Evolutionary conservation across 2,113 vertebrate species (phyloP), one percentile per base, ranked within the genome.

Genomic region (Okapia johnstoni): DNA sequence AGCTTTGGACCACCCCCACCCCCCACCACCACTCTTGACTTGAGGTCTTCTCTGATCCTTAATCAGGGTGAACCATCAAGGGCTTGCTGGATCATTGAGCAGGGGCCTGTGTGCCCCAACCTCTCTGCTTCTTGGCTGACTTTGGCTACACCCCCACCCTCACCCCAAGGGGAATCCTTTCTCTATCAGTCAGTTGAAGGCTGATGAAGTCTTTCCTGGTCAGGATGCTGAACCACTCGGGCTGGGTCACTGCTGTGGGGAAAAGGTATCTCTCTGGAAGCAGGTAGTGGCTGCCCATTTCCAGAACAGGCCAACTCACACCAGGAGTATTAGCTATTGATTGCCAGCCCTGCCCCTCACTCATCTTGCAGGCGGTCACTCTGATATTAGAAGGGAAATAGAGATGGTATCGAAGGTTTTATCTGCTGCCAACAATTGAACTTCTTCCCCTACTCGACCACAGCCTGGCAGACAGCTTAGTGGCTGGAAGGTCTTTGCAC

Each of bases 371-470:
- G 91, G 92, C 16, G 63, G 70, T 3, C 95, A 93, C 43, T 57
- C 88, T 61, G 0, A 98, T 97, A 28, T 13, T n/a, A 95, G 98
- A 87, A 94, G 96, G 98, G 98, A 98, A 94, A 19, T 92, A 92
- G 98, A 98, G 98, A 98, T 98, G 98, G 73, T 97, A 98, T 98
- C 97, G 48, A 85, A 1, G 96, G 93, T 98, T 98, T 98, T 79
- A 98, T 98, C 98, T 98, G 93, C 97, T 97, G 98, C 98, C 98
- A 98, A 97, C 97, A 97, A 80, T 93, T 96, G 14, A 0, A 89
- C 97, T 97, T 98, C 97, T 98, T 96, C 98, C 93, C 96, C 94
- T 91, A 3, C 61, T 95, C 93, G 88, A 88, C 84, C 10, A 3
- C 14, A 2, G 85, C 90, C 90, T 88, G 43, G 48, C 10, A 43